These are phyloP conservation scores for Plebejus anna DNA, from an alignment of 2,888 invertebrate genomes.

Conservation along the genomic window DNA sequence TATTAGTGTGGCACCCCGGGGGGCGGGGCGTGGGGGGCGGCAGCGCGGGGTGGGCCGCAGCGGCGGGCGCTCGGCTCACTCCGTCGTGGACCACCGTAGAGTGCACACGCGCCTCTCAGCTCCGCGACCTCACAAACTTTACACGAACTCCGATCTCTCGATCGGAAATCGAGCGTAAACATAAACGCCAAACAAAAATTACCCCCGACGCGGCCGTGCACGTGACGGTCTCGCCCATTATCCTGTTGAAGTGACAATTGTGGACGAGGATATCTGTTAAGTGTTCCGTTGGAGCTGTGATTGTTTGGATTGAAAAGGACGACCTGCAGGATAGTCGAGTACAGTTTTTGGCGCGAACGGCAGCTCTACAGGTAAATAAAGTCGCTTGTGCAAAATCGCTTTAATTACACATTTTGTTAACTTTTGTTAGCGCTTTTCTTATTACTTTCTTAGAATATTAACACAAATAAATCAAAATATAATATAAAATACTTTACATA, in stretches of 20 bases:
- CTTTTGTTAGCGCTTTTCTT: background rate
- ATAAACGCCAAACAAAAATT: background rate
- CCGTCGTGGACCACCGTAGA: slow-evolving; percentile 56
- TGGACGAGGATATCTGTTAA: slow-evolving; percentile 52
- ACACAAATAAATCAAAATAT: background rate
- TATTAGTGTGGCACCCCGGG: too few species aligned
- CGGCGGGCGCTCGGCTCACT: slow-evolving; percentile 53
- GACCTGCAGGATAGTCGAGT: slow-evolving; percentile 32
- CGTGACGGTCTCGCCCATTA: slow-evolving; percentile 2
- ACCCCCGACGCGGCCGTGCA: slow-evolving; percentile 4
- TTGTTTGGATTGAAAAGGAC: slow-evolving; percentile 45
- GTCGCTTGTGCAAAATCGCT: background rate
- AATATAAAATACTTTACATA: background rate
- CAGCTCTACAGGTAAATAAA: slow-evolving; percentile 14
- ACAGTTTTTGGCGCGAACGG: slow-evolving; percentile 28
- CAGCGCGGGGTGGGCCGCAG: slow-evolving; percentile 49
- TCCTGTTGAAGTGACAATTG: slow-evolving; percentile 55
- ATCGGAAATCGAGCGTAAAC: slow-evolving; percentile 19
- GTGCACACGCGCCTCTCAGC: slow-evolving; percentile 47
- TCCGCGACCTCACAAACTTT: slow-evolving; percentile 60
- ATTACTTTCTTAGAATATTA: background rate
- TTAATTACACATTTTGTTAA: background rate
- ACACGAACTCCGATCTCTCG: slow-evolving; percentile 52
- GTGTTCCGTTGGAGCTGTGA: slow-evolving; percentile 59
- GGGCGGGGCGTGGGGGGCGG: slow-evolving; percentile 52